These are phyloP conservation scores for Momotus momota DNA, from an alignment of 2,797 vertebrate genomes.

Conservation along the genomic window DNA sequence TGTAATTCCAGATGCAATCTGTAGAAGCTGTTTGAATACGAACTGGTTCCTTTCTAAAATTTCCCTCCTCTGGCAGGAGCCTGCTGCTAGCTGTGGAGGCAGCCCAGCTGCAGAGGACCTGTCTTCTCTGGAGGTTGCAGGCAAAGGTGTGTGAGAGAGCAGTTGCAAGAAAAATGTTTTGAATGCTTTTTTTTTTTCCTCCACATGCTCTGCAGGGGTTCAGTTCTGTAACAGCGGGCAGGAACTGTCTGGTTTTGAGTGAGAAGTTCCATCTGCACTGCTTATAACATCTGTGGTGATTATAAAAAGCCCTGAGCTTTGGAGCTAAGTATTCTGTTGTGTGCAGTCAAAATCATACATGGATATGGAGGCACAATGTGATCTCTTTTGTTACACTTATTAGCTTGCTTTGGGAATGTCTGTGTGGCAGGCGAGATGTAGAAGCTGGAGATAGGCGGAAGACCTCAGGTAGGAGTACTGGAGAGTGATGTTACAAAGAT, in stretches of 20 bases:
- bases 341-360: not conserved
- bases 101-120: not conserved
- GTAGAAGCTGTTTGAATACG: not conserved
- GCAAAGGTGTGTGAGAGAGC: not conserved
- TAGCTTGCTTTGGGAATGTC: not conserved
- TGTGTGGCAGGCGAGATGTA: not conserved
- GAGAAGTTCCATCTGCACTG: not conserved
- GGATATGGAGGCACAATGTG: not conserved
- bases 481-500: not conserved
- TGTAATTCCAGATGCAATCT: not conserved
- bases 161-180: not conserved
- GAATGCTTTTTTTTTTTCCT: not conserved
- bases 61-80: not conserved
- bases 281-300: not conserved
- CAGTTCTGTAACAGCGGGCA: not conserved
- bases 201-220: not conserved
- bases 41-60: not conserved
- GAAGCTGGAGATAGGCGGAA: not conserved
- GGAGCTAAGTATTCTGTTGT: not conserved
- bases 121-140: not conserved
- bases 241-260: not conserved
- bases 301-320: not conserved
- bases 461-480: not conserved
- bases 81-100: not conserved
- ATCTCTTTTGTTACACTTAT: not conserved